phyloP scores from a whole-genome alignment of 2,888 invertebrate species.

The Callosobruchus maculatus region DNA sequence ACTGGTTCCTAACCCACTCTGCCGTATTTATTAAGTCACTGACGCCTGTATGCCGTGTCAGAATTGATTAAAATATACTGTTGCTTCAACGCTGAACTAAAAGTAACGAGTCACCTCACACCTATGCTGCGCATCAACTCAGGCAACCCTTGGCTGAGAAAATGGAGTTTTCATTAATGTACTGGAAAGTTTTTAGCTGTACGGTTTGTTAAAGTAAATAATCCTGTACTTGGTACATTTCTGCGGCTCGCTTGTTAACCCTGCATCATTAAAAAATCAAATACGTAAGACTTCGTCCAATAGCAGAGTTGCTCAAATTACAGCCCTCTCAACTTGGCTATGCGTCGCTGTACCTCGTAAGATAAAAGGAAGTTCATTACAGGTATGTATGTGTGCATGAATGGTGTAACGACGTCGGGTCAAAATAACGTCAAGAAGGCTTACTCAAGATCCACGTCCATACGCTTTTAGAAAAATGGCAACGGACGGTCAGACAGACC shows the following conservation, averaged over 20 bases:
- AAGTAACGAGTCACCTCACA: slow-evolving; percentile 15
- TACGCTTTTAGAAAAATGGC: too few relatives aligned
- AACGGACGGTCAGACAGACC: too few relatives aligned
- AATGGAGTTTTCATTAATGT: not conserved
- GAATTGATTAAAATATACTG: slow-evolving; percentile 33
- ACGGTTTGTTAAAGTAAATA: not conserved
- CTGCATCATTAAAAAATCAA: not conserved
- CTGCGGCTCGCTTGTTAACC: not conserved
- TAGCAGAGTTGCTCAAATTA: not conserved
- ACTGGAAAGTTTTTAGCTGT: not conserved
- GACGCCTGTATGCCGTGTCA: slow-evolving; percentile 30
- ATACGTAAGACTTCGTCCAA: not conserved
- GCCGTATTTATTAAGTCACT: slow-evolving; percentile 28
- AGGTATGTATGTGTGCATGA: too few relatives aligned
- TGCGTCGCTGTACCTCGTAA: not conserved
- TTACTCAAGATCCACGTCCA: too few relatives aligned
- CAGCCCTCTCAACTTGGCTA: not conserved
- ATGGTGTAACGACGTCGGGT: too few relatives aligned
- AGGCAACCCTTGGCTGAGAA: not conserved
- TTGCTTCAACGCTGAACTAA: slow-evolving; percentile 21
- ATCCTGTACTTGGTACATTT: not conserved
- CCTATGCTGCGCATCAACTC: slow-evolving; percentile 1
- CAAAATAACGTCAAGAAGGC: too few relatives aligned
- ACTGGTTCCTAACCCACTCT: slow-evolving; percentile 18
- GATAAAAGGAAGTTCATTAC: not conserved